Evolutionary conservation across 2,797 vertebrate genomes (phyloP), one percentile per base, ranked within the genome.

Genomic region (Remorina albescens): DNA sequence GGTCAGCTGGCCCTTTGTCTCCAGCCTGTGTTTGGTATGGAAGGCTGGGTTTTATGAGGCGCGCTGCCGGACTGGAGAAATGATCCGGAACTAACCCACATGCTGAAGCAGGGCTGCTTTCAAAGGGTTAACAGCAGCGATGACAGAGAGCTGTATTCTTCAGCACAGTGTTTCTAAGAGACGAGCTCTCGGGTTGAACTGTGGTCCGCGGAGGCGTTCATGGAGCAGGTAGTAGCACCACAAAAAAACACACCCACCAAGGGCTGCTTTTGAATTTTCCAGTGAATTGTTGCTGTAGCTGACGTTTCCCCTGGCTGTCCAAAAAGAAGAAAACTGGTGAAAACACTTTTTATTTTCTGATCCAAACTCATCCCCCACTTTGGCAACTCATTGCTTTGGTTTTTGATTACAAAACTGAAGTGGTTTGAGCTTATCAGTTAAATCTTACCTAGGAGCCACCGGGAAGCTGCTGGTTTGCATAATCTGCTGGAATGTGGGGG

Each of bases 31-130:
- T 74, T 68, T 71, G 82, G 77, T 71, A 23, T 56, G 32, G 46
- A 37, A 50, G n/a, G 50, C 34, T 41, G 67, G 7, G 47, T 74
- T 89, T 91, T 86, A 88, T 89, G 81, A 71, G 71, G 39, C 85
- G 76, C 86, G 88, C 60, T 19, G 39, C 60, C 53, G 41, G 71
- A 62, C 21, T 28, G 15, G 32, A 67, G 46, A 41, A 32, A 37
- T 16, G 8, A 26, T 23, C 15, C 8, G 3, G 47, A 44, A 37
- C 26, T 21, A 23, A 61, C 37, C 6, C 34, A 50, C 13, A 53
- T 18, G n/a, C 41, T 46, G 26, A 68, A 55, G 68, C 73, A 67
- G 67, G 42, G 58, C 49, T 58, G 70, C 67, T 68, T 59, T 10
- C 15, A 55, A 55, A 70, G 84, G 60, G 44, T 67, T 74, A 74